Conservation (phyloP, 2,797 vertebrate genomes). For the Margarornis squamiger region DNA sequence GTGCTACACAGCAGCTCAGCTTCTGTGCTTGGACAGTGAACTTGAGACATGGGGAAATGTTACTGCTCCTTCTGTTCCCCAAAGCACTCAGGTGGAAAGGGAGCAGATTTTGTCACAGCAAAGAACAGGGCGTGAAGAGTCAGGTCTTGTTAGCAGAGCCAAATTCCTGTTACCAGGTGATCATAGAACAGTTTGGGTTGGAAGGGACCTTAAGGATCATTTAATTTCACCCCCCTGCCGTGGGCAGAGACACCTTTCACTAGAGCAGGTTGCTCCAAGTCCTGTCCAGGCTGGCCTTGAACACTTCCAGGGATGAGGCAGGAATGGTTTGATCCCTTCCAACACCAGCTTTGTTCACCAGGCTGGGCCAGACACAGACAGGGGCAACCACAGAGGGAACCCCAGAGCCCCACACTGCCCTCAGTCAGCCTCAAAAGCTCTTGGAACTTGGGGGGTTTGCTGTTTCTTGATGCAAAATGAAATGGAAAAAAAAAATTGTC, state of each 20-base stretch:
- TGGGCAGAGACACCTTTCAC: background rate
- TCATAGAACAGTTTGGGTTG: background rate
- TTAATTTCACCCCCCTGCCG: background rate
- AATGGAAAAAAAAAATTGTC: background rate
- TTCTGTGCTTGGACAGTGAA: background rate
- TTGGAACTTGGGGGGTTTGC: background rate
- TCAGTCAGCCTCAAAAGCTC: background rate
- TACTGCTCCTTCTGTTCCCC: background rate
- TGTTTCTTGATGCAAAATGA: slow-evolving; percentile 12
- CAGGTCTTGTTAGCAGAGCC: background rate
- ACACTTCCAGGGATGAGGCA: background rate
- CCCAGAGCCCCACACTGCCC: background rate
- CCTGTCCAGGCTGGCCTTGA: rapidly evolving
- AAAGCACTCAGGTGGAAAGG: background rate
- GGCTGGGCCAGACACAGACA: background rate
- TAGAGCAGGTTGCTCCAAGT: background rate
- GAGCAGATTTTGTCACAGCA: background rate
- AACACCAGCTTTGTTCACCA: background rate
- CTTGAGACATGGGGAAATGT: background rate
- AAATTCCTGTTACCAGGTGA: background rate
- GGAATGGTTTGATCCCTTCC: background rate
- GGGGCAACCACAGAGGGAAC: background rate
- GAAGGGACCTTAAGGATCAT: background rate
- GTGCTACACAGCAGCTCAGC: background rate
- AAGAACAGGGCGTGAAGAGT: background rate